Evolutionary conservation across 2,113 vertebrate genomes (phyloP).

Genomic region (Hoplias malabaricus): DNA sequence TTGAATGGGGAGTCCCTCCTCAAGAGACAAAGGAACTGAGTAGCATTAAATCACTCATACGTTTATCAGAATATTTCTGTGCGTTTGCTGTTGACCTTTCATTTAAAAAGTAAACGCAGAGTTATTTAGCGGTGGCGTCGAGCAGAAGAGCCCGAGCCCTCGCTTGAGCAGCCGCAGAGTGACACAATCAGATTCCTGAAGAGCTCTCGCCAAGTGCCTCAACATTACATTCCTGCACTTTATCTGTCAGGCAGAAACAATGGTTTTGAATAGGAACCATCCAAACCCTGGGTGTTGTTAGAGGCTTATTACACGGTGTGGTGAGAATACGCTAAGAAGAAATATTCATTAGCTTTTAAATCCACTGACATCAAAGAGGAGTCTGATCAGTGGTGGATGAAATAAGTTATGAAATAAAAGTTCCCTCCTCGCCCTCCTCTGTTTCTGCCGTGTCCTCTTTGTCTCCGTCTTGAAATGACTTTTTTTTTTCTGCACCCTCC

Average conservation of each 20-base stretch:
- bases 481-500: not conserved
- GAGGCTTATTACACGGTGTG: constrained; percentile 1
- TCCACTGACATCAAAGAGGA: not conserved
- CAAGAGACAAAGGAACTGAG: no score
- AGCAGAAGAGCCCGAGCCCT: not conserved
- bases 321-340: constrained; percentile 17
- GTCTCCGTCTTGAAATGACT: constrained; percentile 5
- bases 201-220: not conserved
- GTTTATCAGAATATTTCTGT: not conserved
- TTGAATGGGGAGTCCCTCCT: no score
- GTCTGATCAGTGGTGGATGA: constrained; percentile 3
- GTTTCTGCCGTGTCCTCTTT: not conserved
- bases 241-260: not conserved
- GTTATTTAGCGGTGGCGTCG: not conserved
- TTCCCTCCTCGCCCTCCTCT: not conserved
- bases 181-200: not conserved
- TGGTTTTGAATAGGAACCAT: constrained; percentile 4
- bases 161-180: not conserved
- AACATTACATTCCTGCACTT: not conserved
- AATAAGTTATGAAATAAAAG: constrained; percentile 14
- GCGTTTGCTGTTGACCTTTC: not conserved
- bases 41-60: not conserved
- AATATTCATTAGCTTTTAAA: constrained; percentile 25
- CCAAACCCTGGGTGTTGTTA: not conserved
- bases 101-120: not conserved